Conservation (phyloP, 2,888 invertebrate species). For the Nycteola revayana region DNA sequence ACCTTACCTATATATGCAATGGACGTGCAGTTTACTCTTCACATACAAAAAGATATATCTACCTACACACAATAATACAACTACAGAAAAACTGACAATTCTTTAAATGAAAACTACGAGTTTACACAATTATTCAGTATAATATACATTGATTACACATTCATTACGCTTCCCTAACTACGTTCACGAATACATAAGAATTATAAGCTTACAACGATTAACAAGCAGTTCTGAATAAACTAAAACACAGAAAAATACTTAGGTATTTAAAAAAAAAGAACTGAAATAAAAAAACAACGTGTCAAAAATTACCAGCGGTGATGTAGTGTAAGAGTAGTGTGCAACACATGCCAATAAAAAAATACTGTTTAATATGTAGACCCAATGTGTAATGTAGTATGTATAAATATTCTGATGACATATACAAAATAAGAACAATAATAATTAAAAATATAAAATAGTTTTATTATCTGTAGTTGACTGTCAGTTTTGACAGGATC, state of each 20-base stretch:
- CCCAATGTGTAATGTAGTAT: slow-evolving; percentile 68
- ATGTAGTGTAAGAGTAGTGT: slow-evolving; percentile 41
- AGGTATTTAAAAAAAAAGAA: slow-evolving; percentile 26
- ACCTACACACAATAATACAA: too few species aligned
- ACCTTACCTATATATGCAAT: too few species aligned
- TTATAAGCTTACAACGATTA: slow-evolving; percentile 44
- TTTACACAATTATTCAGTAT: slow-evolving; percentile 11
- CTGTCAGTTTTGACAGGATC: too few species aligned
- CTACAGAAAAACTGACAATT: slow-evolving; percentile 5
- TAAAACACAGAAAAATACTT: slow-evolving; percentile 35
- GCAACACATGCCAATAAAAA: slow-evolving; percentile 53
- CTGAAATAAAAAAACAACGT: slow-evolving; percentile 18
- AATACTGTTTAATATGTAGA: slow-evolving; percentile 49
- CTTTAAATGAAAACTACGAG: slow-evolving; percentile 5
- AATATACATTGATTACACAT: slow-evolving; percentile 12
- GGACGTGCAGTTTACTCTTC: too few species aligned
- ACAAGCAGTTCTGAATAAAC: slow-evolving; percentile 31
- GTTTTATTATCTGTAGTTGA: too few species aligned
- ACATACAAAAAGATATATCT: too few species aligned
- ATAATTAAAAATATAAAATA: too few species aligned
- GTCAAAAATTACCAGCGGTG: slow-evolving; percentile 40
- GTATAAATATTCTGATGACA: slow-evolving; percentile 26
- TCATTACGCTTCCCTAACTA: slow-evolving; percentile 38
- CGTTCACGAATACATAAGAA: slow-evolving; percentile 37
- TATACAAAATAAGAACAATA: too few species aligned